These are phyloP conservation scores for Lycorma delicatula DNA, from an alignment of 1,140 invertebrate genomes.

Conservation along the genomic window DNA sequence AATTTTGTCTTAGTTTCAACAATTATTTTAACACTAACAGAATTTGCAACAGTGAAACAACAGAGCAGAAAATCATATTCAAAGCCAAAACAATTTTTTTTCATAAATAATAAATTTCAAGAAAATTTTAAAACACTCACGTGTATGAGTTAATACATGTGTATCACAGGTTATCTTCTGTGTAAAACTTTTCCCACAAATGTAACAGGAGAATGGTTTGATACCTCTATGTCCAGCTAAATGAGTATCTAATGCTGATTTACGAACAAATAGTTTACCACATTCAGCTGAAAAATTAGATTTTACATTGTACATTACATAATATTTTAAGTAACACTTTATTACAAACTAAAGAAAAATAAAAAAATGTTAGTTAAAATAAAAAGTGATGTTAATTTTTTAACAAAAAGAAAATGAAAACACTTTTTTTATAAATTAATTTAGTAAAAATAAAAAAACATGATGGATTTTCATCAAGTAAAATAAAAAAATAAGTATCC, in stretches of 20 bases:
- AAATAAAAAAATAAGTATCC: too few species aligned
- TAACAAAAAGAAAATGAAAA: too few species aligned
- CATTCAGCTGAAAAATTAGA: constrained; percentile 17
- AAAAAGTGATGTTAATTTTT: too few species aligned
- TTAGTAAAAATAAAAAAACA: too few species aligned
- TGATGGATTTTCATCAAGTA: too few species aligned
- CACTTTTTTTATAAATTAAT: too few species aligned
- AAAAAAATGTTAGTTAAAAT: too few species aligned
- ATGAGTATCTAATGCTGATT: constrained; percentile 16
- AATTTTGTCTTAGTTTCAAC: background rate
- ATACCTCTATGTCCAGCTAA: constrained; percentile 11
- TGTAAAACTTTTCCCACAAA: constrained; percentile 20
- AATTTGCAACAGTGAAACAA: background rate
- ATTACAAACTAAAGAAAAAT: too few species aligned
- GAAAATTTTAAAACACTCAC: constrained; percentile 3
- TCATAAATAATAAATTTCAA: background rate
- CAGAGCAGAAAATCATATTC: background rate
- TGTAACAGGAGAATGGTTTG: constrained; percentile 20
- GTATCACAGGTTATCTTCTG: constrained; percentile 22
- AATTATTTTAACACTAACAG: background rate
- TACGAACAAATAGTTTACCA: constrained; percentile 22
- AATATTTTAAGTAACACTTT: too few species aligned
- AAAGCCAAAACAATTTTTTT: background rate
- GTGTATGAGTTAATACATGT: constrained; percentile 21
- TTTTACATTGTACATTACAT: too few species aligned